Base-by-base conservation (phyloP, 2,888 invertebrate genomes). In the Xanthia togata region DNA sequence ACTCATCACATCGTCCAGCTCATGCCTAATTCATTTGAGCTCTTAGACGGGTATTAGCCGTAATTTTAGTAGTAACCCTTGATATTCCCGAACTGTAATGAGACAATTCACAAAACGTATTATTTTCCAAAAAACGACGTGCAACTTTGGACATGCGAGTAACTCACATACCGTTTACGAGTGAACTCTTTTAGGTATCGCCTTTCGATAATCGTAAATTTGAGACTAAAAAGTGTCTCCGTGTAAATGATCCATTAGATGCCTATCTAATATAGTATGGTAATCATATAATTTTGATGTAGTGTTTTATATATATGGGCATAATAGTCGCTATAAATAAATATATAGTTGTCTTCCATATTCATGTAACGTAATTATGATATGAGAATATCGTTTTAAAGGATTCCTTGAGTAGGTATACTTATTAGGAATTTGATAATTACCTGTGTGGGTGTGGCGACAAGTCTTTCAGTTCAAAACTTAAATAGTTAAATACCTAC, bases 261-360 rank as follows among this genome's bases (percentile, higher is more conserved):
- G 68, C 38, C 3, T 59, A 73, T 86, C 70, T 81, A 44, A 70
- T 71, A 57, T 44, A 17, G 26, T 59, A 44, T 60, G 41, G 23
- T 50, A 70, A 53, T 72, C 53, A 20, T 55, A 57, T 41, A 17
- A 38, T 67, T 73, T 57, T 62, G 55, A 62, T 73, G 20, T 23
- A 63, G 23, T 64, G 35, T 69, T 60, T 80, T 55, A 73, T 60
- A 26, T 31, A 53, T 17, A 71, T 55, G 68, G 44, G 12, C 50
- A 47, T 82, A 82, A 47, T 59, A 47, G 68, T 62, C 11, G 9
- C n/a, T 62, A 20, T 11, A 44, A 73, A 73, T 79, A 57, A 59
- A 69, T 70, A 59, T 59, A n/a, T 4, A 53, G 44, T 76, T 70
- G 31, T 70, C 17, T 76, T 57, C 57, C 50, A 60, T 53, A 82